A percentile compares a stretch with the other conserved stretches of the same genome.
These are phyloP conservation scores for Tethea ocularis DNA, from an alignment of 2,888 invertebrate genomes.

Conservation along the genomic window DNA sequence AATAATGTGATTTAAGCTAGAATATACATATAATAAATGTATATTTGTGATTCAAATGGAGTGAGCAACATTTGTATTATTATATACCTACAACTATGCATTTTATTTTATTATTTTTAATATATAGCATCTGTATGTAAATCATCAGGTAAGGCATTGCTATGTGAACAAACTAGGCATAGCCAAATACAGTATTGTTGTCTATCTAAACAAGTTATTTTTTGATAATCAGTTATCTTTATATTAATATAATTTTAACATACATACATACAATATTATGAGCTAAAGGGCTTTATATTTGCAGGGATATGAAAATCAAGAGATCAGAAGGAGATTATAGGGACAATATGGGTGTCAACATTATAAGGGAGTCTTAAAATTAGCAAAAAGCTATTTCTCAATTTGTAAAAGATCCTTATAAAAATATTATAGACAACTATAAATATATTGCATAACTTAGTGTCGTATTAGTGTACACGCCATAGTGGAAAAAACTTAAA, in stretches of 20 bases:
- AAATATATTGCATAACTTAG: constrained; percentile 70
- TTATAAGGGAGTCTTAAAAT: constrained; percentile 44
- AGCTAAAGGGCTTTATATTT: constrained; percentile 31
- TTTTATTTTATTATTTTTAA: constrained; percentile 26
- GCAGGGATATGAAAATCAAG: constrained; percentile 42
- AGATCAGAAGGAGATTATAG: constrained; percentile 54
- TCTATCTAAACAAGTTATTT: constrained; percentile 47
- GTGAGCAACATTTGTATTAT: constrained; percentile 51
- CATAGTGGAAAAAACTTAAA: constrained; percentile 56
- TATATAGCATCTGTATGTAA: constrained; percentile 37
- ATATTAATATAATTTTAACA: constrained; percentile 42
- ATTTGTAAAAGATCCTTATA: constrained; percentile 63
- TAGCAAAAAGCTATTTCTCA: constrained; percentile 52
- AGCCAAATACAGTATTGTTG: constrained; percentile 39
- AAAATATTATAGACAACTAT: constrained; percentile 71
- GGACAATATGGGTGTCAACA: constrained; percentile 42
- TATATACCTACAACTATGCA: constrained; percentile 35
- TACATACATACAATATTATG: constrained; percentile 35
- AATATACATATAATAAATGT: constrained; percentile 36
- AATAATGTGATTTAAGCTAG: constrained; percentile 37
- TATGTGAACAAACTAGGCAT: constrained; percentile 50
- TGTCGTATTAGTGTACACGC: constrained; percentile 62
- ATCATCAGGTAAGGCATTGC: constrained; percentile 52
- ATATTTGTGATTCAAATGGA: constrained; percentile 48
- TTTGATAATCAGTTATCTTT: constrained; percentile 56